Base-by-base conservation (phyloP, 1,140 invertebrate genomes). In the Monomorium pharaonis region DNA sequence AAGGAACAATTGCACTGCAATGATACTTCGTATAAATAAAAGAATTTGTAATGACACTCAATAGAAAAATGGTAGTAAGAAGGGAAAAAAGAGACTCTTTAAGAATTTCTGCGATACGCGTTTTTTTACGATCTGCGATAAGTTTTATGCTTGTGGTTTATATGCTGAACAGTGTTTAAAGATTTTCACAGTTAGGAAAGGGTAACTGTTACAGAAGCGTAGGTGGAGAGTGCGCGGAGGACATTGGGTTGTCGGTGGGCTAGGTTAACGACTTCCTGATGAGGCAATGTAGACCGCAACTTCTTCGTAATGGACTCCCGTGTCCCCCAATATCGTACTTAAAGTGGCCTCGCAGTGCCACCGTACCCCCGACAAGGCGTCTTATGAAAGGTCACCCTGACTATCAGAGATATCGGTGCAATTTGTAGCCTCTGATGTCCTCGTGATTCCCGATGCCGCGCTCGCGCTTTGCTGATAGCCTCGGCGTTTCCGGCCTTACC, bases 191-290 rank as follows among this genome's bases (percentile, higher is more conserved):
- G 44, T n/a, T 72, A 47, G 27, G 78, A 44, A 58, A 72, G 78
- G 78, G 65, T 74, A 60, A 83, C 56, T 18, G 67, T 58, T 83
- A 33, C 7, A 54, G 78, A 56, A 56, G 65, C 49, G 44, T 49
- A 67, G 42, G 67, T 18, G 27, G 24, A 37, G 70, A 21, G 58
- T 44, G 63, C 49, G 67, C 42, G 58, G 30, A 67, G 80, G 77
- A 67, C 42, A 27, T 56, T 58, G 86, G 75, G 81, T n/a, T 87
- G 89, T 85, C 87, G 86, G 69, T 75, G 89, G 83, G 80, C 85
- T 85, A 75, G 85, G 89, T 92, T 95, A 94, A 95, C 93, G 94
- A 94, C 93, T 94, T 94, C 94, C 92, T 94, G 94, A 94, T 94
- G 93, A 94, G 94, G 90, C 92, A 86, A 91, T 90, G 89, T 86